Conservation (phyloP, 2,888 invertebrate species). For the Proisotoma minuta region DNA sequence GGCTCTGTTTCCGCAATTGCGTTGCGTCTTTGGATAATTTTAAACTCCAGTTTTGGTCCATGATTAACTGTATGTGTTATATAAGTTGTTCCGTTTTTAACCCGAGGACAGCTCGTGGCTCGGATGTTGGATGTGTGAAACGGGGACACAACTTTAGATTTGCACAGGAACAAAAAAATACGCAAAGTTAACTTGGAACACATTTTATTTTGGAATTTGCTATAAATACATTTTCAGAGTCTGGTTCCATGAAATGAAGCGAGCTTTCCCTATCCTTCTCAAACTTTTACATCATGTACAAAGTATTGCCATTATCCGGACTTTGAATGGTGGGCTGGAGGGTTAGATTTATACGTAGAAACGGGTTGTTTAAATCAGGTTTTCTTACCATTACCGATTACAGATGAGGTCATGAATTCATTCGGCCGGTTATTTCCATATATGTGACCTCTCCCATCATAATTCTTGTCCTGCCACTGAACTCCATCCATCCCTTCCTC, state of each 20-base stretch:
- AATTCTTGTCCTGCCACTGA: too few species aligned
- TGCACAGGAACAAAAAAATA: background rate
- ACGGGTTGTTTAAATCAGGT: background rate
- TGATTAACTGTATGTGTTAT: background rate
- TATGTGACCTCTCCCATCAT: too few species aligned
- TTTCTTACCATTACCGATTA: too few species aligned
- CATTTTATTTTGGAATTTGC: background rate
- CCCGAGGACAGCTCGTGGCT: slow-evolving; percentile 2
- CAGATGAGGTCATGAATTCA: background rate
- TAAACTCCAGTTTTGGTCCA: slow-evolving; percentile 2
- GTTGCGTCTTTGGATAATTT: slow-evolving; percentile 1
- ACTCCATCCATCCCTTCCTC: too few species aligned
- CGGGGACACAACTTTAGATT: background rate
- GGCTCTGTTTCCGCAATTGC: background rate
- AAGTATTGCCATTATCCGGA: background rate
- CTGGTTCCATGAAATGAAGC: background rate
- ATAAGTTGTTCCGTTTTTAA: background rate
- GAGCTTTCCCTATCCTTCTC: background rate
- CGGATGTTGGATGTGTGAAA: background rate
- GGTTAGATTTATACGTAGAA: background rate
- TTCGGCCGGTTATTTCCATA: background rate
- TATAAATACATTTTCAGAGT: background rate
- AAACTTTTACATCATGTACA: background rate
- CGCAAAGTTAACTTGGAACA: background rate
- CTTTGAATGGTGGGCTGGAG: background rate